Conservation (phyloP, 2,797 vertebrate genomes). For the Chelon auratus region DNA sequence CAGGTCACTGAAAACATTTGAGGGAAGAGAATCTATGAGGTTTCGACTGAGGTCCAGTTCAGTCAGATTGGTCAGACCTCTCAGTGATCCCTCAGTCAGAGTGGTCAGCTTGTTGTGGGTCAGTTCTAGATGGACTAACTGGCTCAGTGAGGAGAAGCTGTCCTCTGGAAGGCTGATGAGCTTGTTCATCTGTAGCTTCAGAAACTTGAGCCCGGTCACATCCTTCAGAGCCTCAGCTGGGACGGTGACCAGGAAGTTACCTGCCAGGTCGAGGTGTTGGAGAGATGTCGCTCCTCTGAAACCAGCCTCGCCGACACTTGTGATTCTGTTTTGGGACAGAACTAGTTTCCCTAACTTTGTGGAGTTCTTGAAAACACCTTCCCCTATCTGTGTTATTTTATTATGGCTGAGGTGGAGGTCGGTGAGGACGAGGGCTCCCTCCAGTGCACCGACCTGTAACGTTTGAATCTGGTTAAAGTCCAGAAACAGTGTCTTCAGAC, state of each 20-base stretch:
- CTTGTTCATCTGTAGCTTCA: constrained; percentile 70
- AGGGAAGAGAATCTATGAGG: constrained; percentile 59
- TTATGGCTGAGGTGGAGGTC: constrained; percentile 73
- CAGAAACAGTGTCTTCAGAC: constrained; percentile 67
- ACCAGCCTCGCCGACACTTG: constrained; percentile 29
- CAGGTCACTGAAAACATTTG: constrained; percentile 56
- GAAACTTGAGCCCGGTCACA: constrained; percentile 40
- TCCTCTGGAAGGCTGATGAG: constrained; percentile 61
- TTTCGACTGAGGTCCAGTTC: constrained; percentile 74
- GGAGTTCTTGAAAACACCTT: constrained; percentile 65
- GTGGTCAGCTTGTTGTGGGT: constrained; percentile 64
- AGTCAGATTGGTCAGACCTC: constrained; percentile 56
- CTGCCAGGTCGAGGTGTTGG: constrained; percentile 71
- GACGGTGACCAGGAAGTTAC: constrained; percentile 62
- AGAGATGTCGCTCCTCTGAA: constrained; percentile 65
- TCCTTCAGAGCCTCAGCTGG: constrained; percentile 60
- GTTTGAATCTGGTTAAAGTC: constrained; percentile 69
- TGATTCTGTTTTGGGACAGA: constrained; percentile 71
- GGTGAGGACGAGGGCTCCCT: constrained; percentile 54
- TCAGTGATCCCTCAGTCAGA: constrained; percentile 64
- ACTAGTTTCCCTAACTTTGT: constrained; percentile 59
- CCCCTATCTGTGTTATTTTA: constrained; percentile 58
- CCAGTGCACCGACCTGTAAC: constrained; percentile 58
- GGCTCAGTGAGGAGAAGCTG: constrained; percentile 58
- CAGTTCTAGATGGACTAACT: constrained; percentile 61